Base-by-base conservation (phyloP, 2,797 vertebrate species). In the Eremophila alpestris region DNA sequence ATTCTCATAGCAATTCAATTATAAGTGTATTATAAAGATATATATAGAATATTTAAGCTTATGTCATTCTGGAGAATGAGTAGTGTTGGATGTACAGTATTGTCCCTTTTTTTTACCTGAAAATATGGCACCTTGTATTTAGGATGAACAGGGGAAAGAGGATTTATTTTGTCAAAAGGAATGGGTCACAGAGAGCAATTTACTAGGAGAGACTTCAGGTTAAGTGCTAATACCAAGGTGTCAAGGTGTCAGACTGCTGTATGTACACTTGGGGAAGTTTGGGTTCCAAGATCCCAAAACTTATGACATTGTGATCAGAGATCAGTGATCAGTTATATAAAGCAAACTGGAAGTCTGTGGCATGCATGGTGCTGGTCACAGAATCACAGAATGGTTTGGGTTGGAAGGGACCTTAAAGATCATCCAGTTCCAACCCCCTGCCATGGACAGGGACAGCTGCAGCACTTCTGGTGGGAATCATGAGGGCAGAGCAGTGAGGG, bases 121-220 rank as follows among this genome's bases (percentile, higher is more conserved):
- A 13, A 45, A 48, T 3, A 3, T 17, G 26, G 6, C 3, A 76
- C 17, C 20, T 62, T 65, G 5, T 36, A 43, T 41, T 45, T 6
- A 48, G 8, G 12, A 56, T 24, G 9, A 58, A 87, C 29, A 82
- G 38, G 49, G 24, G 48, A 89, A 80, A 46, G 13, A 62, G 4
- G 3, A 36, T 67, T 89, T 67, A 6, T 81, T 74, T 56, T 80
- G 29, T 63, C 26, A 30, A 55, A 62, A 74, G 13, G 3, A 41
- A 32, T n/a, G 14, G 4, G 6, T 55, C 0, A 0, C 5, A 49
- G 40, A 65, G 16, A 48, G 5, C 7, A 74, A 7, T 40, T 81
- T 92, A 19, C 4, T 30, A 30, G 48, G 17, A 83, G 40, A 77
- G 27, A 46, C 5, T 49, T 83, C 27, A 32, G 13, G 13, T 86